Conservation (phyloP, 1,140 invertebrate genomes). For the Magallana gigas region DNA sequence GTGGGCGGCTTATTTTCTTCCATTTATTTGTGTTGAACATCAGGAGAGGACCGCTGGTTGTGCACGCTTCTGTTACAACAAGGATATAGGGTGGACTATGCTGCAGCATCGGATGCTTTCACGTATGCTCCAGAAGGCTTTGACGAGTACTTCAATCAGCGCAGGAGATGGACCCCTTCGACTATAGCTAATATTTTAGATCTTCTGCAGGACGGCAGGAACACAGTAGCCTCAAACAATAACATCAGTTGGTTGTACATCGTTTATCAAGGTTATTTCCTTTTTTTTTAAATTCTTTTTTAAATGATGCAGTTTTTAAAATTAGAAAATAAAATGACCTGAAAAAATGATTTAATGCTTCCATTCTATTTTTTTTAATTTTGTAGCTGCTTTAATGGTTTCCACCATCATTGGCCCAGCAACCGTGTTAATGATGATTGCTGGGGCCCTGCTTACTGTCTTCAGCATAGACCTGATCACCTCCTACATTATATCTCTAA, state of each 20-base stretch:
- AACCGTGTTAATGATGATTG: conserved; percentile 82
- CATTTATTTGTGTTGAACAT: background rate
- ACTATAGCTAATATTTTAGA: conserved; percentile 86
- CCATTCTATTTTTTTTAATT: background rate
- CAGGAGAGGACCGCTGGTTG: conserved; percentile 85
- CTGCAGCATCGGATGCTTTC: conserved; percentile 84
- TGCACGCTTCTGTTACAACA: conserved; percentile 84
- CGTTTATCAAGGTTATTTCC: conserved; percentile 69
- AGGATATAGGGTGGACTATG: conserved; percentile 85
- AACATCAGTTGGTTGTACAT: conserved; percentile 84
- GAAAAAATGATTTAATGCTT: too few species aligned
- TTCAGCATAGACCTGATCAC: conserved; percentile 80
- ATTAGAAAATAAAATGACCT: too few species aligned
- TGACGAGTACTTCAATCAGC: conserved; percentile 79
- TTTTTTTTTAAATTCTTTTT: too few species aligned
- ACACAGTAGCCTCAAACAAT: conserved; percentile 82
- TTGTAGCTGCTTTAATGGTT: conserved; percentile 52
- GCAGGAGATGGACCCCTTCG: conserved; percentile 84
- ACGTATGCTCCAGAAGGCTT: conserved; percentile 84
- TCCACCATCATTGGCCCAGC: conserved; percentile 81
- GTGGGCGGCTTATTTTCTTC: too few species aligned
- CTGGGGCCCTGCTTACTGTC: conserved; percentile 80
- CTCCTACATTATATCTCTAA: conserved; percentile 79
- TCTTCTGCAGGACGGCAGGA: conserved; percentile 81
- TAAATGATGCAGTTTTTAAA: too few species aligned